Percentiles rank a stretch among this genome's conserved stretches.
Evolutionary conservation across 2,888 invertebrate genomes (phyloP).

Genomic region (Mythimna vitellina): DNA sequence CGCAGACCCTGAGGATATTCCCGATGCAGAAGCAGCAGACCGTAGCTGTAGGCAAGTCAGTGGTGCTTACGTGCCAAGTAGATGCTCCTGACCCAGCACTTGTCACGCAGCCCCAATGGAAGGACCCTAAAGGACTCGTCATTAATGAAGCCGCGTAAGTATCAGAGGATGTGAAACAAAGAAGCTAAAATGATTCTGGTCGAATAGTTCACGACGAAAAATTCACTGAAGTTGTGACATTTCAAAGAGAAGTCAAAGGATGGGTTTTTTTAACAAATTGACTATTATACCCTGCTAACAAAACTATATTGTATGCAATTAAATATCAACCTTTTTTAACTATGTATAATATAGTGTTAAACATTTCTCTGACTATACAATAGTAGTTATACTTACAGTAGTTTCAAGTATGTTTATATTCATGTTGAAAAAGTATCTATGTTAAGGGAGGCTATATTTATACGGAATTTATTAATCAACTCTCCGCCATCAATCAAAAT

Average conservation of each 20-base stretch:
- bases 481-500: conserved; percentile 9
- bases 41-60: conserved; percentile 94
- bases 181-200: not conserved
- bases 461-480: not conserved
- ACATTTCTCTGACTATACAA: too few relatives aligned
- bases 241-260: too few relatives aligned
- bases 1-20: conserved; percentile 92
- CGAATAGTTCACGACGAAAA: too few relatives aligned
- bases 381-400: too few relatives aligned
- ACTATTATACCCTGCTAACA: too few relatives aligned
- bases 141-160: conserved; percentile 93
- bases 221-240: too few relatives aligned
- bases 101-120: conserved; percentile 95
- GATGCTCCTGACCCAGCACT: conserved; percentile 92
- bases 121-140: conserved; percentile 93
- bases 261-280: too few relatives aligned
- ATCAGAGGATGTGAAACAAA: not conserved
- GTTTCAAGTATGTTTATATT: too few relatives aligned
- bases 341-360: too few relatives aligned
- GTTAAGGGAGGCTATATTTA: not conserved
- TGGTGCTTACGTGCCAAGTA: conserved; percentile 95
- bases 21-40: conserved; percentile 93
- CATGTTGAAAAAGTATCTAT: too few relatives aligned
- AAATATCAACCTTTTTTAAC: too few relatives aligned
- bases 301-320: too few relatives aligned